Evolutionary conservation across 2,113 vertebrate species (phyloP).

Genomic region (Oriolus oriolus): DNA sequence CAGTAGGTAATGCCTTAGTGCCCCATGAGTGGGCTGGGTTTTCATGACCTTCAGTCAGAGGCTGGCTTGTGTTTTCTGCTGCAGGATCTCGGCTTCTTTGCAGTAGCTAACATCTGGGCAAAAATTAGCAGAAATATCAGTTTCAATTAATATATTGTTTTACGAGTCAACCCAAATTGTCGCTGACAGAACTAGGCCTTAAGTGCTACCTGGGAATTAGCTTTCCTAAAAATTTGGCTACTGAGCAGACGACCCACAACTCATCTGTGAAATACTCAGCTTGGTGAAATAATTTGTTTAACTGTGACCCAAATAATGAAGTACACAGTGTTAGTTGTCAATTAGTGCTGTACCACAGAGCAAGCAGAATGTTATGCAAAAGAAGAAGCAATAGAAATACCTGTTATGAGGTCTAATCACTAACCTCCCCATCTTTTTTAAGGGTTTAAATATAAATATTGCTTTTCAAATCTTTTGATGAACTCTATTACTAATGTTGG

Average conservation of each 20-base stretch:
- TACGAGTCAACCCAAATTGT: background rate
- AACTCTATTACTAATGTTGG: background rate
- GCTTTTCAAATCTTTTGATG: background rate
- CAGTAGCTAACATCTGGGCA: background rate
- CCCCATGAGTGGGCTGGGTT: background rate
- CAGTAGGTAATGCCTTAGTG: background rate
- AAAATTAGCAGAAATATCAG: background rate
- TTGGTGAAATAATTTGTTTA: background rate
- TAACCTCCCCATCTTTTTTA: background rate
- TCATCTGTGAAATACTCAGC: background rate
- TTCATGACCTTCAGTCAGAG: background rate
- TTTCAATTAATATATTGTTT: background rate
- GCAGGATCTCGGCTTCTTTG: background rate
- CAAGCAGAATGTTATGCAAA: background rate
- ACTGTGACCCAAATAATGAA: background rate
- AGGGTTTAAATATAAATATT: background rate
- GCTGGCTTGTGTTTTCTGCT: background rate
- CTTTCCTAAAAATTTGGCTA: background rate
- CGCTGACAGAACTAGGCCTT: background rate
- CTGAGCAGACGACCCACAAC: background rate
- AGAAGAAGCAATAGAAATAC: background rate
- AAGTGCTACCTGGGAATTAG: background rate
- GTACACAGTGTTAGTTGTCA: background rate
- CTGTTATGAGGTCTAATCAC: background rate
- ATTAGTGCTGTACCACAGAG: background rate